A percentile compares a stretch with the other conserved stretches of the same genome.
Evolutionary conservation across 2,113 vertebrate species (phyloP).

Genomic region (Albula glossodonta): DNA sequence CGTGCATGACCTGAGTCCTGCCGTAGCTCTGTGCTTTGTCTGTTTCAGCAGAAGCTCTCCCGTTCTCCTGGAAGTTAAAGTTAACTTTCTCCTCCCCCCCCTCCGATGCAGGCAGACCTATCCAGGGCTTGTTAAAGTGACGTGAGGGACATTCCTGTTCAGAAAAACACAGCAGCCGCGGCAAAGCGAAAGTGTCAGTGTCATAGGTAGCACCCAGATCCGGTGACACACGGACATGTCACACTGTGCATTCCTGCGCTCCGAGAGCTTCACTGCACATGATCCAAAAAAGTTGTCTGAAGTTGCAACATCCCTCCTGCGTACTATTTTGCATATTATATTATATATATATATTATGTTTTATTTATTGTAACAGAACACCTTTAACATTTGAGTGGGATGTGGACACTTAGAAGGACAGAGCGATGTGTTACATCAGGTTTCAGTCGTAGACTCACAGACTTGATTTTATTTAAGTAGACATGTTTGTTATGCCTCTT

Average conservation of each 20-base stretch:
- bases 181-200: constrained; percentile 12
- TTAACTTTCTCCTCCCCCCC: not conserved
- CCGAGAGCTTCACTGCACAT: not conserved
- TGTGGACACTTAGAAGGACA: too few species aligned
- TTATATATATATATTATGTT: not conserved
- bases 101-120: too few species aligned
- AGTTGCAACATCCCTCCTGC: not conserved
- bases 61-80: not conserved
- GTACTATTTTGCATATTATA: not conserved
- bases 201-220: not conserved
- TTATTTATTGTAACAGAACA: too few species aligned
- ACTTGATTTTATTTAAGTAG: not conserved
- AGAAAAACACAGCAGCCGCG: not conserved
- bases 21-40: not conserved
- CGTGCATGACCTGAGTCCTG: not conserved
- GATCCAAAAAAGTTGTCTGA: not conserved
- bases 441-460: not conserved
- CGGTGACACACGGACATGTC: not conserved
- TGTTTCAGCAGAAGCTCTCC: not conserved
- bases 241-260: not conserved
- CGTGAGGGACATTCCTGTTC: not conserved
- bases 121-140: not conserved
- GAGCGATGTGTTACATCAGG: not conserved
- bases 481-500: not conserved
- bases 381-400: too few species aligned